Evolutionary conservation across 2,113 vertebrate species (phyloP), one percentile per base, ranked within the genome.

Genomic region (Seriola dumerili): DNA sequence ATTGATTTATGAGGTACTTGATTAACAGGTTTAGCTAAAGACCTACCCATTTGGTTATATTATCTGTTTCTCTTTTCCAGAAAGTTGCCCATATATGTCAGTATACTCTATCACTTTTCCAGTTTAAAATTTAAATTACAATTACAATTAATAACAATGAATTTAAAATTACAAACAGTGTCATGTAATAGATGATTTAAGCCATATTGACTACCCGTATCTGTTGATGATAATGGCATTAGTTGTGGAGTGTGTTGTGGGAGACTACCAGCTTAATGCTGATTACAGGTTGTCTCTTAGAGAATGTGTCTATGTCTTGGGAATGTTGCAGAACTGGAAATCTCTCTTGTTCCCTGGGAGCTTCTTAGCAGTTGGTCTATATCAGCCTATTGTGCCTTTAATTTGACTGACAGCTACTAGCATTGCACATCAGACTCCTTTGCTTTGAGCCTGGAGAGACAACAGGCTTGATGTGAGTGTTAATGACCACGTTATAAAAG

Each of bases 311-410:
- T 64, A 3, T 23, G 66, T 73, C 65, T 81, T 0, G 12, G 67
- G 86, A 92, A 94, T 91, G 92, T 71, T 21, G 84, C 88, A n/a
- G 13, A 89, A 84, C 92, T 85, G 65, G 90, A 93, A 84, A 54
- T 55, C 38, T 23, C 40, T 42, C 14, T 63, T 66, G 36, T 63
- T 76, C 23, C 11, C 48, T 0, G 0, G 32, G 14, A 87, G 46
- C 72, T 34, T 74, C 55, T 23, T 58, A 62, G 77, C 87, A 89
- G 55, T 86, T 72, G 73, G 59, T 81, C 68, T 63, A 1, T 50
- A 72, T 85, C 81, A 58, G 40, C 57, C 78, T 62, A 71, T 91
- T 93, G 84, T 90, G 32, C 65, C 72, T 55, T 11, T 67, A 63
- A 62, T 93, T 68, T 93, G 86, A 92, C 61, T 90, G 93, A 92